Evolutionary conservation across 2,113 vertebrate genomes (phyloP), one percentile per base, ranked within the genome.

Genomic region (Scortum barcoo): DNA sequence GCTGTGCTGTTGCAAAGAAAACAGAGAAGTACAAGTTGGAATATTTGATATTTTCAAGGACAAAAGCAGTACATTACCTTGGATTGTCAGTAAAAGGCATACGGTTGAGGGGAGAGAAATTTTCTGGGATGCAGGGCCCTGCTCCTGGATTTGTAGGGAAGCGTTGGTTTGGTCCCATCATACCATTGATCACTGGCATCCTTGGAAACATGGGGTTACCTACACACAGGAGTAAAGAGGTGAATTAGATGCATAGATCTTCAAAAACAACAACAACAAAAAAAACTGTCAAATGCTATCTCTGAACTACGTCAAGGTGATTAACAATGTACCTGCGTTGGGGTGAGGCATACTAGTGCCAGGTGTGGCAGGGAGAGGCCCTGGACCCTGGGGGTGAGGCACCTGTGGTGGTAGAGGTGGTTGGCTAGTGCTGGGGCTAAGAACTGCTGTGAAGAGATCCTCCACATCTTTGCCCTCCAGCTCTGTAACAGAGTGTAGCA

Each of bases 401-500:
- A 97, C 81, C 76, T 97, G 95, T 86, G 96, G 78, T 72, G 95
- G 91, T 77, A 95, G 83, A 72, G 95, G 93, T 71, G 96, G 93
- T 83, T 97, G 97, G 2, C 95, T 90, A 7, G 95, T 90, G 75
- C 91, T 97, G 82, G 98, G 98, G 89, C 98, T 99, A 56, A 99
- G 94, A 17, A 99, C 98, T 38, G 98, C 98, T 42, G 98, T 98
- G 84, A 99, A 99, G 80, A 99, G 89, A 90, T 99, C 98, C 88
- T 99, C 98, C 17, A 99, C 98, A 89, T 99, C 98, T 90, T 99
- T 99, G 70, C 98, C 97, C 90, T 97, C 97, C 62, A 99, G 95
- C 85, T 99, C 98, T 99, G 92, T 38, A 83, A 86, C 1, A 83
- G 7, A 53, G 20, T 65, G 11, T 10, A 42, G 58, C 13, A 88